phyloP scores from a whole-genome alignment of 2,888 invertebrate genomes.

The Andrena minutula region DNA sequence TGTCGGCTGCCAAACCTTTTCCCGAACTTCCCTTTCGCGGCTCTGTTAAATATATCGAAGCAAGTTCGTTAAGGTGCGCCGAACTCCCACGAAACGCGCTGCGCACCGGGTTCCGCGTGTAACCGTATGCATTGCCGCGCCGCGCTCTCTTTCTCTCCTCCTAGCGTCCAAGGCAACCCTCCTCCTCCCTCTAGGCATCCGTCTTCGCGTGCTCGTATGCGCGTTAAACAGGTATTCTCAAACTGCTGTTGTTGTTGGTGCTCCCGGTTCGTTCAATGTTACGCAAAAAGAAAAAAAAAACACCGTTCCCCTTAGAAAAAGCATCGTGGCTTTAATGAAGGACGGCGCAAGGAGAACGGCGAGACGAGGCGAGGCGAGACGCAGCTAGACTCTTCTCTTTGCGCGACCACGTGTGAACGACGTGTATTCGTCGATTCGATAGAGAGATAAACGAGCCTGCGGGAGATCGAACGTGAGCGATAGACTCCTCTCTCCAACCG shows the following conservation, averaged over 20 bases:
- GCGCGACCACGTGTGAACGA: too few relatives aligned
- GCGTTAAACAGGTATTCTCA: slow-evolving; percentile 14
- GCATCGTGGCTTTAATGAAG: too few relatives aligned
- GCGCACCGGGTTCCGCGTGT: slow-evolving; percentile 32
- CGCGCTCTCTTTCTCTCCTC: not conserved
- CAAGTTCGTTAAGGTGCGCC: slow-evolving; percentile 26
- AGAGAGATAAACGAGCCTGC: too few relatives aligned
- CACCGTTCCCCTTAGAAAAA: not conserved
- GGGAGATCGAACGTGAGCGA: too few relatives aligned
- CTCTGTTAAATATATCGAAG: slow-evolving; percentile 5
- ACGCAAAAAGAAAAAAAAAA: not conserved
- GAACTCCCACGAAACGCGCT: slow-evolving; percentile 43
- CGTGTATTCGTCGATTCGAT: too few relatives aligned
- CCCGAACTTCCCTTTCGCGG: not conserved
- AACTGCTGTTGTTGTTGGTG: not conserved
- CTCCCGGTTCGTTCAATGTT: not conserved
- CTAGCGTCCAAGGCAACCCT: not conserved
- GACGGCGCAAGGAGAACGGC: too few relatives aligned
- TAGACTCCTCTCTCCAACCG: not conserved
- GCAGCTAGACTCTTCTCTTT: too few relatives aligned
- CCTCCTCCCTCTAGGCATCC: not conserved
- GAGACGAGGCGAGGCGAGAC: too few relatives aligned
- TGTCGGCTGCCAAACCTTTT: slow-evolving; percentile 17
- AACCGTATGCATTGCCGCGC: slow-evolving; percentile 32
- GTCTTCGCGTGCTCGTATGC: not conserved